These are phyloP conservation scores for Oryzias dopingdopingensis DNA, from an alignment of 2,797 vertebrate genomes.

Conservation along the genomic window DNA sequence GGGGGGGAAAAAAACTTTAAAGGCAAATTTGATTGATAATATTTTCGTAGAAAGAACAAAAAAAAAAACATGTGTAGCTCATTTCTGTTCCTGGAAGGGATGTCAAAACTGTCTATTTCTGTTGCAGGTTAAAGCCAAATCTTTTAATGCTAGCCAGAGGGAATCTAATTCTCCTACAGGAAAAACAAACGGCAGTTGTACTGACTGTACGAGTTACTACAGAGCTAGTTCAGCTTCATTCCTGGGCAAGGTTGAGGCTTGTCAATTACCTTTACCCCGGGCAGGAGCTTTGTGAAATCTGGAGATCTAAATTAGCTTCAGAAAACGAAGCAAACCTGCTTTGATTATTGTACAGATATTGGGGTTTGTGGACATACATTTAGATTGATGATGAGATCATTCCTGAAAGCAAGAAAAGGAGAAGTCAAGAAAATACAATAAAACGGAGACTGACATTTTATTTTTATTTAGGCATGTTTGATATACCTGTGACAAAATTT, in stretches of 20 bases:
- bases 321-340: background rate
- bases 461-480: too few relatives aligned
- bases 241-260: conserved; percentile 17
- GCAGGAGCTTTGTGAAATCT: background rate
- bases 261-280: background rate
- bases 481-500: too few relatives aligned
- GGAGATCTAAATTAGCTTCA: background rate
- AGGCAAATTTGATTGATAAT: too few relatives aligned
- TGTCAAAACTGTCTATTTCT: too few relatives aligned
- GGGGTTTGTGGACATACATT: background rate
- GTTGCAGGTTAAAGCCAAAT: too few relatives aligned
- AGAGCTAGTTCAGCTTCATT: conserved; percentile 25
- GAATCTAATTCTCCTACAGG: background rate
- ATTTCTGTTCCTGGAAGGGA: too few relatives aligned
- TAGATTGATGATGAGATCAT: too few relatives aligned
- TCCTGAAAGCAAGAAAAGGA: background rate
- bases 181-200: background rate
- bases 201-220: fast-evolving
- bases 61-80: too few relatives aligned
- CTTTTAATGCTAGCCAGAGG: background rate
- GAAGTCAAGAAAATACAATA: too few relatives aligned
- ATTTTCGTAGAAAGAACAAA: too few relatives aligned
- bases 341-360: background rate
- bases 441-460: too few relatives aligned
- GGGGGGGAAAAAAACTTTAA: too few relatives aligned